Conservation (phyloP, 2,888 invertebrate species). For the Drosophila parthenogenetica region DNA sequence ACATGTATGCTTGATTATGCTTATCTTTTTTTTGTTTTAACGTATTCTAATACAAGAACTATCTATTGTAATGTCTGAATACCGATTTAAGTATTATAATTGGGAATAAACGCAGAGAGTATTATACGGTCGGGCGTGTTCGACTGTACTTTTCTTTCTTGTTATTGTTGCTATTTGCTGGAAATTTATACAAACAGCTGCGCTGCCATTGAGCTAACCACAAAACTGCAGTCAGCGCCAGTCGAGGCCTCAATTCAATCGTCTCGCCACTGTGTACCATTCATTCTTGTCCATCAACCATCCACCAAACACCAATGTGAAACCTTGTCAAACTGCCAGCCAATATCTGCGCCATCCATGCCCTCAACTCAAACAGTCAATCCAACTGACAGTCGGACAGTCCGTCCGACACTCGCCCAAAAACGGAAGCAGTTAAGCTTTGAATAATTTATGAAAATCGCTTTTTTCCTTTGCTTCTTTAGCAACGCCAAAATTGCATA, state of each 20-base stretch:
- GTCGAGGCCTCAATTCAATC: constrained; percentile 41
- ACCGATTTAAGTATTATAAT: too few relatives aligned
- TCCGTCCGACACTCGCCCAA: constrained; percentile 47
- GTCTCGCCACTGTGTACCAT: not conserved
- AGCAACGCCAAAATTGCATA: constrained; percentile 65
- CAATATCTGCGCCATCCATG: constrained; percentile 17
- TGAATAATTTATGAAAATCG: constrained; percentile 77
- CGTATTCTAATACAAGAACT: too few relatives aligned
- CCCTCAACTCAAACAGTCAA: constrained; percentile 20
- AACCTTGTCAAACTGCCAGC: constrained; percentile 60
- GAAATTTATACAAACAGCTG: constrained; percentile 75
- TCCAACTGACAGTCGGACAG: constrained; percentile 22
- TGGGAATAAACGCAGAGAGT: too few relatives aligned
- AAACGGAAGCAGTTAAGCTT: constrained; percentile 77
- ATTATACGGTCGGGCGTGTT: too few relatives aligned
- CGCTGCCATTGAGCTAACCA: constrained; percentile 51
- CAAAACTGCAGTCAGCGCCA: constrained; percentile 70
- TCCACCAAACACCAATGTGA: constrained; percentile 11
- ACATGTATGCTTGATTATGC: too few relatives aligned
- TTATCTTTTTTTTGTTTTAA: too few relatives aligned
- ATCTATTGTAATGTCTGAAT: too few relatives aligned
- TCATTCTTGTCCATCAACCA: not conserved
- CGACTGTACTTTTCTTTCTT: too few relatives aligned
- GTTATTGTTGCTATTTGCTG: constrained; percentile 51
- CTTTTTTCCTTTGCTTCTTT: constrained; percentile 26